Conservation (phyloP, 2,888 invertebrate genomes). For the Escarpia spicata region DNA sequence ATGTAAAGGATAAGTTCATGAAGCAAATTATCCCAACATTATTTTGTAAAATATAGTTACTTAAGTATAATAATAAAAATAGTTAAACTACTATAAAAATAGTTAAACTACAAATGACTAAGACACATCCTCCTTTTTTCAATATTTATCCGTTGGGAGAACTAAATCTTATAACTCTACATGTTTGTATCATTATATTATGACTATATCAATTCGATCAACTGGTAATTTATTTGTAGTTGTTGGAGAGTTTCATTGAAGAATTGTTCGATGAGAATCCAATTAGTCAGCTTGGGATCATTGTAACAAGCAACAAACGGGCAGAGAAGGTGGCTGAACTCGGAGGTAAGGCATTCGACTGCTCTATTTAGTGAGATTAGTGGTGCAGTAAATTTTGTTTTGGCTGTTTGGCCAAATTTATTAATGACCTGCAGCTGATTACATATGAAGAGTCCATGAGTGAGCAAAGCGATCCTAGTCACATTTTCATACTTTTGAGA, state of each 20-base stretch:
- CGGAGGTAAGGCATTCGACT: constrained; percentile 75
- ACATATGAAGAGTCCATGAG: too few relatives aligned
- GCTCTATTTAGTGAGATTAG: not conserved
- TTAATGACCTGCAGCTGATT: too few relatives aligned
- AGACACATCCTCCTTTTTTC: not conserved
- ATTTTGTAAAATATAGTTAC: not conserved
- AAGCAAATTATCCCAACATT: not conserved
- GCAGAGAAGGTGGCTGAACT: constrained; percentile 92
- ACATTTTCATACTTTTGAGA: too few relatives aligned
- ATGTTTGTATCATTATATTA: not conserved
- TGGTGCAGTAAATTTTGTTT: not conserved
- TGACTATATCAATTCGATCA: not conserved
- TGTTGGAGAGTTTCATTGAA: constrained; percentile 91
- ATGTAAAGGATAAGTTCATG: too few relatives aligned
- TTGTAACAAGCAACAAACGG: constrained; percentile 89
- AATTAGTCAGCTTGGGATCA: constrained; percentile 93
- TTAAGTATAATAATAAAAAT: not conserved
- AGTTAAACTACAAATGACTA: too few relatives aligned
- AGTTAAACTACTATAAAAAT: too few relatives aligned
- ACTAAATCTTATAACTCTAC: not conserved
- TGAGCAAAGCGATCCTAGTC: too few relatives aligned
- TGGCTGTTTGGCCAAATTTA: not conserved
- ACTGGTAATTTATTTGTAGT: constrained; percentile 68
- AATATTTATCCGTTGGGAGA: not conserved
- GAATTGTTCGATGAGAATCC: constrained; percentile 99